Percentiles rank a stretch among this genome's conserved stretches.
phyloP scores from a whole-genome alignment of 2,888 invertebrate genomes.

The Polymixis flavicincta region DNA sequence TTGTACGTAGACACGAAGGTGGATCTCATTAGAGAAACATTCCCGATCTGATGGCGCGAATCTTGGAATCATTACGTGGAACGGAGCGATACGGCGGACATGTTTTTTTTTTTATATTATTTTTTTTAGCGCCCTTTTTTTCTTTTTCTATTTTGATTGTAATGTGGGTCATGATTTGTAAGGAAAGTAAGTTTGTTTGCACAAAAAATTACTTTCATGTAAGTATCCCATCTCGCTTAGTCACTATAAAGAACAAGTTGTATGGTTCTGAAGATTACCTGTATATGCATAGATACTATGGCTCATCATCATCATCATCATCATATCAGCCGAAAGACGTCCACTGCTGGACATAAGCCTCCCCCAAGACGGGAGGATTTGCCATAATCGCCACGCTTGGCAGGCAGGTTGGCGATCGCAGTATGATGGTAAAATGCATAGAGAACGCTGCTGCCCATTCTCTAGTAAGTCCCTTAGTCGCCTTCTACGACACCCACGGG shows the following conservation, averaged over 20 bases:
- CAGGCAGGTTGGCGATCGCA: too few relatives aligned
- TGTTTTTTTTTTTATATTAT: slow-evolving; percentile 45
- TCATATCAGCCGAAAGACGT: too few relatives aligned
- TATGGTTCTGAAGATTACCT: too few relatives aligned
- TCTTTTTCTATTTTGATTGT: slow-evolving; percentile 6
- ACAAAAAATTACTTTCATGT: neutral
- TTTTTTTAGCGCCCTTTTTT: slow-evolving; percentile 41
- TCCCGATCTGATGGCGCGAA: slow-evolving; percentile 87
- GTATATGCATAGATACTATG: too few relatives aligned
- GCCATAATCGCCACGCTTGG: too few relatives aligned
- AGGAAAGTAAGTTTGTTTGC: neutral
- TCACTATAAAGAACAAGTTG: neutral
- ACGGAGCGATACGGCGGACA: slow-evolving; percentile 74
- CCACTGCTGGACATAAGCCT: too few relatives aligned
- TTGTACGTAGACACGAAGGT: slow-evolving; percentile 88
- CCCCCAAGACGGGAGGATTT: too few relatives aligned
- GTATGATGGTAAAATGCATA: too few relatives aligned
- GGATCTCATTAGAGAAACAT: slow-evolving; percentile 88
- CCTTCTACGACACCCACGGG: too few relatives aligned
- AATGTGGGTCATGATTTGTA: slow-evolving; percentile 51
- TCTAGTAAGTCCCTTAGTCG: too few relatives aligned
- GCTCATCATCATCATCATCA: too few relatives aligned
- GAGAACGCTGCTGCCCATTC: too few relatives aligned
- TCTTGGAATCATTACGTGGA: slow-evolving; percentile 89
- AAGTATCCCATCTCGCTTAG: neutral